Evolutionary conservation across 2,888 invertebrate species (phyloP), one percentile per base, ranked within the genome.

Genomic region (Neocrepidodera transversa): DNA sequence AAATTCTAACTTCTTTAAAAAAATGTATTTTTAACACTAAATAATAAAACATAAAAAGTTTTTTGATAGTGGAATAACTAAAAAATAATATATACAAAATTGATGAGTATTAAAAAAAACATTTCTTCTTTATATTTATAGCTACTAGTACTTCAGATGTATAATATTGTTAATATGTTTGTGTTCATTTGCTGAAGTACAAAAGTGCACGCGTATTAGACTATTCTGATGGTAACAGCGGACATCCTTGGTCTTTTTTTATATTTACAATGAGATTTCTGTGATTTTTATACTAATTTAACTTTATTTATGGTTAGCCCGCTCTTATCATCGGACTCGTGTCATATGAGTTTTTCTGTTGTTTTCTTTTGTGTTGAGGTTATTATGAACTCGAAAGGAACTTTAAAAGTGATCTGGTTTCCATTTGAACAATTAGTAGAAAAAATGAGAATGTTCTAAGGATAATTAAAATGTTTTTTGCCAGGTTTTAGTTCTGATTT

Each of bases 251-350:
- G 45, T 47, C 59, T 62, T 50, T 48, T 62, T 60, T 50, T 50
- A 59, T 61, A 51, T 59, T 59, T 52, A 64, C 64, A 51, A 28
- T 65, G 65, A 65, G 65, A 64, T 67, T 68, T 53, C 70, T 71
- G 71, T 71, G 69, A 70, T 70, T 69, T 68, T 63, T 66, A 59
- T 56, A 59, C 45, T 60, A 61, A 63, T 60, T 68, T 67, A 58
- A 59, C 58, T 55, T 55, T 58, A 18, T 28, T 38, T 11, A 11
- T 45, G 54, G 26, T 14, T 48, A 2, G 4, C 45, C 14, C 51
- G 43, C 40, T 50, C 55, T 20, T 57, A 40, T 45, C 59, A 45
- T 55, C 18, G 32, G 42, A 23, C 42, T 47, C 40, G 52, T 48
- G 52, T 48, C 36, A 20, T 30, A 30, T 26, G 38, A 36, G 6